Base-by-base conservation (phyloP, 92 coral and sea anemone genomes). In the Epizoanthus scotinus region DNA sequence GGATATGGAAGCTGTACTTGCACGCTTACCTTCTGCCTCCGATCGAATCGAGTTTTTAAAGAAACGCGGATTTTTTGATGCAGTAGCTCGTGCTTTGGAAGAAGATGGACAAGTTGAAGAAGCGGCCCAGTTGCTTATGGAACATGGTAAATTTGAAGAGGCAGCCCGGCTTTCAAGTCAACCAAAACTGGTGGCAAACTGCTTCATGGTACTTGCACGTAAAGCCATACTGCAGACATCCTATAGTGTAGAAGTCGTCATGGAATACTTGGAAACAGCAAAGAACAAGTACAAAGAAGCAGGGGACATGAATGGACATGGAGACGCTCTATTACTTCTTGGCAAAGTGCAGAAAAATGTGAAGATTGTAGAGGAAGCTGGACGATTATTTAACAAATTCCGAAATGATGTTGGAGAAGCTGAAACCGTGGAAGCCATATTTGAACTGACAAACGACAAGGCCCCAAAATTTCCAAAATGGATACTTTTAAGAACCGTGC, bases 361-460 rank as follows among this genome's bases (percentile, higher is more conserved):
- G 27, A 59, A 65, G 5, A 56, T 54, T 55, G 71, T 94, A 3
- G 63, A 78, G 8, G 91, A 88, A 40, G 91, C 94, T 55, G 93
- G 97, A 12, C 83, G 70, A 65, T 27, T 82, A 52, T 94, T 87
- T 67, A 67, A 90, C 81, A 73, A 53, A 19, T 61, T 84, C 38
- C 36, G 71, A 73, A 90, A 92, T 54, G 82, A 72, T 85, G 86
- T 90, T 71, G 98, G 97, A 12, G 93, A 87, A 64, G 84, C 75
- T n/a, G 98, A 94, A 73, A 84, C 86, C 40, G 86, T 90, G 18
- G 71, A 68, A 21, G 63, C 82, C 56, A 27, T 90, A 57, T 86
- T 92, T 29, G 79, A 84, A 5, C 17, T 75, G 24, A 75, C 67
- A 1, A 21, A 47, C 52, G 56, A 62, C 79, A 87, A 61, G 67